Evolutionary conservation across 2,888 invertebrate genomes (phyloP), one percentile per base, ranked within the genome.

Genomic region (Pocota personata): DNA sequence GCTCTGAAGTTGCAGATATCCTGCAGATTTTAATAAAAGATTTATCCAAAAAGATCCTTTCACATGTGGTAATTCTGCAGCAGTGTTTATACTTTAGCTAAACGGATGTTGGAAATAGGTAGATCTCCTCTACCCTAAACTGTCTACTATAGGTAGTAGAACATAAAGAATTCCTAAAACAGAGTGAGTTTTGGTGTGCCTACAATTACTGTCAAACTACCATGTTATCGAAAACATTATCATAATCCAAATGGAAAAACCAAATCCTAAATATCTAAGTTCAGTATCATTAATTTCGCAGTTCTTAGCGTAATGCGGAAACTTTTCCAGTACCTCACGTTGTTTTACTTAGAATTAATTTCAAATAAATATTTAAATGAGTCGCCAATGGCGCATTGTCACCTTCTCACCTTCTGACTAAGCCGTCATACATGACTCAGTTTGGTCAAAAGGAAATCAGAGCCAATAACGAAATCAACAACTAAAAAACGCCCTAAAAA

Each of bases 381-480:
- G 12, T 10, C 10, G 12, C n/a, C n/a, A n/a, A n/a, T n/a, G n/a
- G n/a, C 14, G 12, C 4, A 30, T 24, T 14, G 12, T 16, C 14
- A 12, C 8, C 21, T 32, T 32, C 57, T 37, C 21, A 52, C 24
- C 50, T 19, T 55, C 27, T 67, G 52, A 52, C 40, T 43, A 43
- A 24, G 7, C 10, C 24, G 16, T 37, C 30, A 40, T 27, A 14
- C 21, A 35, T 78, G 69, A 62, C 27, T 78, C 60, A 62, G 24
- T 52, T 32, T 24, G 14, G 19, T 50, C 43, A 35, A 71, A 60
- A 60, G 46, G 32, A 46, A 71, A 55, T 71, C 35, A 27, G 46
- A 58, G 12, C n/a, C 52, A 35, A 43, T 46, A 40, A 58, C 21
- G 7, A 43, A 14, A 21, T n/a, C n/a, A 75, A 58, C 8, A 21